Percentiles rank a stretch among this genome's conserved stretches.
Evolutionary conservation across 2,113 vertebrate genomes (phyloP).

Genomic region (Seriola aureovittata): DNA sequence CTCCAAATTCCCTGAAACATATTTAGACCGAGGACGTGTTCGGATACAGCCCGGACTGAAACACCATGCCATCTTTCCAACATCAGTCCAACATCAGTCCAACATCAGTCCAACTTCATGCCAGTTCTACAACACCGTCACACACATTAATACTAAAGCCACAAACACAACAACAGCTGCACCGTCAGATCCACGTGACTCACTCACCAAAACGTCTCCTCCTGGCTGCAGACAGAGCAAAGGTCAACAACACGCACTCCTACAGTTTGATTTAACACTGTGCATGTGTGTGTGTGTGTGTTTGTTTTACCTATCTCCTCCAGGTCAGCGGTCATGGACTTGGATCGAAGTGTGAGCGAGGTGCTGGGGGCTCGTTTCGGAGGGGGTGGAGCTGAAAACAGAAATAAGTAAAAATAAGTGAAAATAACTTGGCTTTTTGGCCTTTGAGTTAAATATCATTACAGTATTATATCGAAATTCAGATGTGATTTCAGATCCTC

Average conservation of each 20-base stretch:
- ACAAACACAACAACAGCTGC: not conserved
- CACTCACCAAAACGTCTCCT: conserved; percentile 98
- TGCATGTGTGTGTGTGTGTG: conserved; percentile 35
- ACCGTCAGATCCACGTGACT: conserved; percentile 77
- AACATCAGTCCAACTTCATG: not conserved
- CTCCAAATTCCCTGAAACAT: not conserved
- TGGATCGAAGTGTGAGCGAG: conserved; percentile 95
- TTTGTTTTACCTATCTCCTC: conserved; percentile 92
- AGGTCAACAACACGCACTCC: conserved; percentile 58
- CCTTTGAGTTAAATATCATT: too few species aligned
- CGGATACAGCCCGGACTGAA: conserved; percentile 18
- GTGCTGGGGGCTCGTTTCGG: conserved; percentile 97
- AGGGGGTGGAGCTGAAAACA: conserved; percentile 86
- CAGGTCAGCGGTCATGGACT: conserved; percentile 98
- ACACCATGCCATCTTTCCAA: conserved; percentile 1
- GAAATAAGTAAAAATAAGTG: too few species aligned
- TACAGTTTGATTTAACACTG: conserved; percentile 5
- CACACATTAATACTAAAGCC: not conserved
- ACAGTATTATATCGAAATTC: too few species aligned
- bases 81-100: not conserved
- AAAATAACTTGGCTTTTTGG: too few species aligned
- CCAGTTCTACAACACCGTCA: conserved; percentile 12
- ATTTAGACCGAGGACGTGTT: not conserved
- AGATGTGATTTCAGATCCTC: too few species aligned
- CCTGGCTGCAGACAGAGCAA: conserved; percentile 83